Conservation (phyloP, 1,140 invertebrate species). For the Drosophila parabipectinata region DNA sequence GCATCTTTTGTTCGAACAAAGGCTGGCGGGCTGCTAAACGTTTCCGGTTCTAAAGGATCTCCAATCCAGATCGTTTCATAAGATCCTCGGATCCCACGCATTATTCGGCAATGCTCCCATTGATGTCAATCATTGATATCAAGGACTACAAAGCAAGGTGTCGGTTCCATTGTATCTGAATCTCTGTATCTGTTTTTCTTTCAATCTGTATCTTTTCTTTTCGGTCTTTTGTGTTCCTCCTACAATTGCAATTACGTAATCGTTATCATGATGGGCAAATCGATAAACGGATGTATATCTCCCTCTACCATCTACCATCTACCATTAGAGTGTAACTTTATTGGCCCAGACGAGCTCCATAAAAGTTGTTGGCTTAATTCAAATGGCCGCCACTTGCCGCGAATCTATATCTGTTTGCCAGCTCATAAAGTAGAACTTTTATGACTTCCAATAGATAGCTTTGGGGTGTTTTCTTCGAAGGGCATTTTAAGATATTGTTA, state of each 20-base stretch:
- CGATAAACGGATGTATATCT: slow-evolving; percentile 64
- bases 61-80: not conserved
- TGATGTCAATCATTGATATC: slow-evolving; percentile 51
- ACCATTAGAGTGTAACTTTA: slow-evolving; percentile 40
- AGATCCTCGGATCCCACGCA: slow-evolving; percentile 69
- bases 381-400: slow-evolving; percentile 60
- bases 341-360: slow-evolving; percentile 54
- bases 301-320: not conserved
- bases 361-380: slow-evolving; percentile 75
- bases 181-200: slow-evolving; percentile 38
- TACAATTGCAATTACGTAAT: slow-evolving; percentile 80
- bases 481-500: slow-evolving; percentile 9
- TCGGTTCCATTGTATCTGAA: slow-evolving; percentile 28
- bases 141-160: slow-evolving; percentile 42
- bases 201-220: slow-evolving; percentile 11
- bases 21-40: slow-evolving; percentile 52
- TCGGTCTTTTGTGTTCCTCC: slow-evolving; percentile 29
- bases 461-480: slow-evolving; percentile 3
- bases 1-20: slow-evolving; percentile 23
- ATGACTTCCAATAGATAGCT: slow-evolving; percentile 31
- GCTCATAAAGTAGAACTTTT: slow-evolving; percentile 67
- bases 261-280: slow-evolving; percentile 51
- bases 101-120: slow-evolving; percentile 34
- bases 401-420: slow-evolving; percentile 53
- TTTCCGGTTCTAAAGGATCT: slow-evolving; percentile 51